phyloP scores from a whole-genome alignment of 2,797 vertebrate species.

The Sarcophilus harrisii region DNA sequence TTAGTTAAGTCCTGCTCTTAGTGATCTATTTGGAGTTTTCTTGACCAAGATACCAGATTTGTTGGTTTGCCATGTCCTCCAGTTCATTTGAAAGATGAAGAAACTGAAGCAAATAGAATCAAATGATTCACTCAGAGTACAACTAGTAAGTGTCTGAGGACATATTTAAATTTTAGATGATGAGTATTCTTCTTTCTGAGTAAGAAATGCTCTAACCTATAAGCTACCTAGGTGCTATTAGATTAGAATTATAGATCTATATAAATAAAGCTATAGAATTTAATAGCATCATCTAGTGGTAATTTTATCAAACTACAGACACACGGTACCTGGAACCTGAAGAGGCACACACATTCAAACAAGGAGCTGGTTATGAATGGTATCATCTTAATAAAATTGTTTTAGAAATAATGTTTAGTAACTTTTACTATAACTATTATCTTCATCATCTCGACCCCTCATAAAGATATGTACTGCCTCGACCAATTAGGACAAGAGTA shows the following conservation, averaged over 20 bases:
- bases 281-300: not conserved
- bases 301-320: slow-evolving; percentile 37
- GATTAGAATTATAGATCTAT: no score
- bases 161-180: no score
- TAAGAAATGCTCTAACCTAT: no score
- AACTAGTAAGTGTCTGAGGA: no score
- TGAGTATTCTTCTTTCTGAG: no score
- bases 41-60: not conserved
- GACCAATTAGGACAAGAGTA: not conserved
- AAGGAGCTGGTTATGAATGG: not conserved
- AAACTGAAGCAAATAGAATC: not conserved
- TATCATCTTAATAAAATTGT: slow-evolving; percentile 12
- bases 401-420: not conserved
- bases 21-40: not conserved
- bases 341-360: not conserved
- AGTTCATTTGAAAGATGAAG: not conserved
- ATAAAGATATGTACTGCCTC: not conserved
- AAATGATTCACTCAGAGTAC: no score
- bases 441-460: not conserved
- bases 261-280: no score
- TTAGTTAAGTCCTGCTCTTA: not conserved
- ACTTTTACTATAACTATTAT: not conserved
- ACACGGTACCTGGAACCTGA: slow-evolving; percentile 22
- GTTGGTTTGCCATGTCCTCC: not conserved
- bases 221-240: no score